Conservation (phyloP, 1,140 invertebrate genomes). For the Bombus cullumanus region DNA sequence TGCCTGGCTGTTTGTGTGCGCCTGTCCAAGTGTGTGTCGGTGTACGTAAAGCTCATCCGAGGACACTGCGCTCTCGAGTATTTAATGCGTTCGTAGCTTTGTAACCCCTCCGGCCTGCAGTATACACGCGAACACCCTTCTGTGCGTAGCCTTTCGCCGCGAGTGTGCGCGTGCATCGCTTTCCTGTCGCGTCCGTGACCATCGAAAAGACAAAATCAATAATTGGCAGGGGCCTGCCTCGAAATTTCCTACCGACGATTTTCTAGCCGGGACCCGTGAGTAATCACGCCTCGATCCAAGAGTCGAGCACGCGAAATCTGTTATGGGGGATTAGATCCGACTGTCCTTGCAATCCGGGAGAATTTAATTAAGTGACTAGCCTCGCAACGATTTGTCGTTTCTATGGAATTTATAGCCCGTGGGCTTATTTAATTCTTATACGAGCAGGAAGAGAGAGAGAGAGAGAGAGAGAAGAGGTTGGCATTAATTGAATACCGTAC, state of each 20-base stretch:
- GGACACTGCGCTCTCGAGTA: slow-evolving; percentile 64
- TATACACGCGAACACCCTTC: slow-evolving; percentile 23
- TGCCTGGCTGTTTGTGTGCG: neutral
- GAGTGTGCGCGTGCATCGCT: slow-evolving; percentile 40
- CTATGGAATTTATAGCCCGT: neutral
- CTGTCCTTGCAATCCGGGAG: neutral
- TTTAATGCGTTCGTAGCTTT: slow-evolving; percentile 73
- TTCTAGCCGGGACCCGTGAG: neutral
- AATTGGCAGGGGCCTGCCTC: slow-evolving; percentile 60
- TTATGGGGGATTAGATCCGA: neutral
- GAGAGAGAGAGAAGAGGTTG: neutral
- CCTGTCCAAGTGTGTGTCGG: neutral
- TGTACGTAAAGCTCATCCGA: slow-evolving; percentile 57
- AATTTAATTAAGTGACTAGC: slow-evolving; percentile 15
- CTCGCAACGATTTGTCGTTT: neutral
- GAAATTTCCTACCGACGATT: slow-evolving; percentile 46
- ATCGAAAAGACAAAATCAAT: slow-evolving; percentile 73
- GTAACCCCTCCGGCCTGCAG: slow-evolving; percentile 48
- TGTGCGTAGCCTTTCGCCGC: neutral
- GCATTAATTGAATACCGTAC: neutral
- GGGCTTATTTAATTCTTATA: slow-evolving; percentile 8
- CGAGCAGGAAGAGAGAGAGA: neutral
- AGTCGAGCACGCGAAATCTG: neutral
- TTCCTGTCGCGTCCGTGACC: slow-evolving; percentile 47
- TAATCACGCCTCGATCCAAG: neutral